phyloP scores from a whole-genome alignment of 2,797 vertebrate genomes.

The Hydrolagus colliei region DNA sequence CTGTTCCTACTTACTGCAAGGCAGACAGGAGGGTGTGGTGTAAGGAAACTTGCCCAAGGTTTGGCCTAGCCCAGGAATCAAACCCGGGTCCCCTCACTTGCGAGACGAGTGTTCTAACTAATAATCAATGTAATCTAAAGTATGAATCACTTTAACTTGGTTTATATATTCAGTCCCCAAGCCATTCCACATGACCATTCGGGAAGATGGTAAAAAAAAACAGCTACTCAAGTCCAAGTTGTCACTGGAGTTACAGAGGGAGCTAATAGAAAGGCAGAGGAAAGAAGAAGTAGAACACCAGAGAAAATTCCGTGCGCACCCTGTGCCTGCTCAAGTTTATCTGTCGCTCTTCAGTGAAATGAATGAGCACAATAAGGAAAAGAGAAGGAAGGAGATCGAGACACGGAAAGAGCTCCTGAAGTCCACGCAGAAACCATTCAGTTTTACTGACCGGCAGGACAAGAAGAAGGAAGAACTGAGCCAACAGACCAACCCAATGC shows the following conservation, averaged over 20 bases:
- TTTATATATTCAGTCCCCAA: constrained; percentile 42
- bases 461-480: constrained; percentile 58
- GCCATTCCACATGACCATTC: constrained; percentile 54
- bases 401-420: constrained; percentile 75
- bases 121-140: no score
- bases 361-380: constrained; percentile 60
- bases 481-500: constrained; percentile 47
- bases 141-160: no score
- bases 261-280: constrained; percentile 52
- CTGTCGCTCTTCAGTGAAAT: constrained; percentile 71
- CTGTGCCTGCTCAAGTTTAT: constrained; percentile 68
- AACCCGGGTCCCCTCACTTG: no score
- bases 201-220: constrained; percentile 49
- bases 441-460: constrained; percentile 71
- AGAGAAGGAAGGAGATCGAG: constrained; percentile 61
- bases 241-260: constrained; percentile 51
- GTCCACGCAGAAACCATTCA: constrained; percentile 79
- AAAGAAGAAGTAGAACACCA: constrained; percentile 75
- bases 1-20: no score
- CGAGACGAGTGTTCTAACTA: no score
- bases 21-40: no score
- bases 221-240: constrained; percentile 50
- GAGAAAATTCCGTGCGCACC: constrained; percentile 75
- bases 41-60: no score
- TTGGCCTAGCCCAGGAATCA: no score